These are phyloP conservation scores for Syngnathus typhle DNA, from an alignment of 2,113 vertebrate genomes.

Conservation along the genomic window DNA sequence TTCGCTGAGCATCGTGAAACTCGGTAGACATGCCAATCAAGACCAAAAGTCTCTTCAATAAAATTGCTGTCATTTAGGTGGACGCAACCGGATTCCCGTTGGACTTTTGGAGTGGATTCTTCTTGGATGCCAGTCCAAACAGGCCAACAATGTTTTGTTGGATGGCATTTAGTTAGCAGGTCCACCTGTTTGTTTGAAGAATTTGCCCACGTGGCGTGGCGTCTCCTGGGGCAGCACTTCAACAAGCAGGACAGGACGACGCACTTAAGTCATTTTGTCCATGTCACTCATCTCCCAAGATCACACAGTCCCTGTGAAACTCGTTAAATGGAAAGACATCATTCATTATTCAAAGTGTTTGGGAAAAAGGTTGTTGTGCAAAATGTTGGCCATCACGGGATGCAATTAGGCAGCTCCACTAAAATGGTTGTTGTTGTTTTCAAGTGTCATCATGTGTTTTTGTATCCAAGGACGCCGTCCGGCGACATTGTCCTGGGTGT, in stretches of 20 bases:
- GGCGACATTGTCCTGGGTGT: slow-evolving; percentile 6
- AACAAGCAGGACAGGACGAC: neutral
- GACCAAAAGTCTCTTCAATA: too few relatives aligned
- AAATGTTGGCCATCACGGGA: neutral
- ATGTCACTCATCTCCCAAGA: neutral
- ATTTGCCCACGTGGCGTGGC: too few relatives aligned
- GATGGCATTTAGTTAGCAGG: too few relatives aligned
- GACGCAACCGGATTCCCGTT: too few relatives aligned
- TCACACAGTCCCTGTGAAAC: slow-evolving; percentile 19
- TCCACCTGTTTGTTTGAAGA: neutral
- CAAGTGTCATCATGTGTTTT: slow-evolving; percentile 10
- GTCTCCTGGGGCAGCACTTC: too few relatives aligned
- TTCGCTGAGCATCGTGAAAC: too few relatives aligned
- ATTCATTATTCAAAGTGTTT: slow-evolving; percentile 39
- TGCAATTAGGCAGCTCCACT: neutral
- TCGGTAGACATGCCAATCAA: too few relatives aligned
- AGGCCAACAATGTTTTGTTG: too few relatives aligned
- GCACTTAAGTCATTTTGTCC: slow-evolving; percentile 9
- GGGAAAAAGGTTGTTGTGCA: neutral
- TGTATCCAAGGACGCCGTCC: neutral
- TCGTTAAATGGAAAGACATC: slow-evolving; percentile 17
- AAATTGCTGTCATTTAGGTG: too few relatives aligned
- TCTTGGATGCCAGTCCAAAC: too few relatives aligned
- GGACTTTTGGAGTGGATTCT: too few relatives aligned
- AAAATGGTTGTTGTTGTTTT: neutral